A percentile compares a stretch with the other conserved stretches of the same genome.
Conservation (phyloP, 2,888 invertebrate genomes). For the Thalpophila matura region DNA sequence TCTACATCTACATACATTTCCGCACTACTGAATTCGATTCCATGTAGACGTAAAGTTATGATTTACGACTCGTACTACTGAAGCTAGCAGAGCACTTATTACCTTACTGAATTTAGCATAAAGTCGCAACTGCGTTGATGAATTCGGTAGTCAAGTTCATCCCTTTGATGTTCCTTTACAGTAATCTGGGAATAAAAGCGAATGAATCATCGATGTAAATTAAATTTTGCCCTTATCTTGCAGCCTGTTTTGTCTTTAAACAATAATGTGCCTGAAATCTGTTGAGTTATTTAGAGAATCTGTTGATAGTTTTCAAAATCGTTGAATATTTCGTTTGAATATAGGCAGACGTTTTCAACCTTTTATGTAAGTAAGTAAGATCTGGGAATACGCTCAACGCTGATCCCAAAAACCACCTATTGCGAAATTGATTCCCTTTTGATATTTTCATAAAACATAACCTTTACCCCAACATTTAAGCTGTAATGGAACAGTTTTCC, state of each 20-base stretch:
- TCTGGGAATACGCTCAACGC: not conserved
- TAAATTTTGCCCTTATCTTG: no score
- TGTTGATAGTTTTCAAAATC: not conserved
- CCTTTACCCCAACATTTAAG: conserved; percentile 22
- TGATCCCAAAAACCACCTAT: not conserved
- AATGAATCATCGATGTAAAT: not conserved
- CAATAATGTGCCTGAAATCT: not conserved
- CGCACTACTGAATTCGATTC: conserved; percentile 34
- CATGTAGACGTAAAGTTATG: conserved; percentile 41
- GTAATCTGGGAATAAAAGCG: not conserved
- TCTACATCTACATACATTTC: conserved; percentile 16
- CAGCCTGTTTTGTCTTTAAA: no score
- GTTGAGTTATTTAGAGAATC: not conserved
- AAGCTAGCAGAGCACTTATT: conserved; percentile 26
- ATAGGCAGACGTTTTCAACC: not conserved
- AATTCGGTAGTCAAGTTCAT: conserved; percentile 9
- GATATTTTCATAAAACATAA: conserved; percentile 7
- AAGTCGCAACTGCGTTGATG: conserved; percentile 24
- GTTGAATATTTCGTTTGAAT: not conserved
- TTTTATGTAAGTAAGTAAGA: not conserved
- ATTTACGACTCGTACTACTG: conserved; percentile 40
- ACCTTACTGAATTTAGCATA: conserved; percentile 17
- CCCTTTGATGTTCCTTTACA: not conserved
- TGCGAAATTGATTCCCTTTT: not conserved
- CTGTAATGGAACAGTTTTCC: conserved; percentile 48